Evolutionary conservation across 2,888 invertebrate genomes (phyloP).

Genomic region (Troglohyphantes excavatus): DNA sequence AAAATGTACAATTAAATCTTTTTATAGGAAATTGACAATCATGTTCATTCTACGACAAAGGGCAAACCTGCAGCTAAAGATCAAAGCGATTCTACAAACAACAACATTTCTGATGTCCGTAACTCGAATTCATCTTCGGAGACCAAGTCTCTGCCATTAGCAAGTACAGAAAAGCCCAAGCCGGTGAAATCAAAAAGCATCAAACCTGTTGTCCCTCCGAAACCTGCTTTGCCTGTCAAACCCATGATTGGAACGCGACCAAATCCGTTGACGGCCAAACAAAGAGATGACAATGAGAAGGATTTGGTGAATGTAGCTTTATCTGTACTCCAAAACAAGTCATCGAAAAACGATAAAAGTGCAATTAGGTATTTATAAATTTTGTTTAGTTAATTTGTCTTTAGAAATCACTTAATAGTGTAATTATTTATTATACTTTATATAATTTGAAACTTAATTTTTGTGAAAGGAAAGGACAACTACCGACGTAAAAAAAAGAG

Average conservation of each 20-base stretch:
- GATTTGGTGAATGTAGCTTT: conserved; percentile 60
- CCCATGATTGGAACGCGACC: conserved; percentile 85
- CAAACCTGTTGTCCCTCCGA: conserved; percentile 88
- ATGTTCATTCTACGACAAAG: background rate
- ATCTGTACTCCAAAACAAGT: conserved; percentile 68
- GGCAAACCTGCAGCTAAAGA: background rate
- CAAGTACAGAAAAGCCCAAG: conserved; percentile 88
- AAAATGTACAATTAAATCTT: too few species aligned
- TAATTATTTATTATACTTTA: background rate
- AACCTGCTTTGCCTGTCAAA: conserved; percentile 82
- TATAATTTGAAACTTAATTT: background rate
- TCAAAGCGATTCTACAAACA: conserved; percentile 20
- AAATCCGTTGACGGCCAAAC: conserved; percentile 53
- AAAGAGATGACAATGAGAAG: conserved; percentile 23
- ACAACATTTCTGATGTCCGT: background rate
- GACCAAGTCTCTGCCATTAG: conserved; percentile 81
- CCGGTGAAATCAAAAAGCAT: conserved; percentile 84
- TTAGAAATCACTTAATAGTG: too few species aligned
- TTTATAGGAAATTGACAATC: conserved; percentile 25
- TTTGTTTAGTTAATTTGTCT: too few species aligned
- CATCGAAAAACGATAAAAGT: conserved; percentile 65
- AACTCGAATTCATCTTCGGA: background rate
- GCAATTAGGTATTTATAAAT: conserved; percentile 60
- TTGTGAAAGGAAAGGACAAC: too few species aligned
- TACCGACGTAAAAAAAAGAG: too few species aligned